Conservation (phyloP, 2,113 vertebrate genomes). For the Ailuropoda melanoleuca region DNA sequence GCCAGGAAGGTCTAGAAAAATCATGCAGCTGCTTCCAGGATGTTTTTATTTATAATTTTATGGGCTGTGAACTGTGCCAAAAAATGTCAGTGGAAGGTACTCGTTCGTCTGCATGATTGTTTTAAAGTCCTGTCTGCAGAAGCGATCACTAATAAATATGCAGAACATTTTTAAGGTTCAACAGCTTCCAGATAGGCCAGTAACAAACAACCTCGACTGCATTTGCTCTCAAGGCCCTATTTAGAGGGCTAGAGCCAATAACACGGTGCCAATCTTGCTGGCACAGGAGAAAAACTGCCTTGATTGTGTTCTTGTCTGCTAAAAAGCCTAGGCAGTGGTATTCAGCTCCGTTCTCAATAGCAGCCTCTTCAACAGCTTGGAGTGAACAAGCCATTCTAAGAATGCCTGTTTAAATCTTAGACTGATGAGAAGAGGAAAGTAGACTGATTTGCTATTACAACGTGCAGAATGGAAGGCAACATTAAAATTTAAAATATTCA, state of each 20-base stretch:
- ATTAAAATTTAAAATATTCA: constrained; percentile 18
- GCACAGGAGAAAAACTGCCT: constrained; percentile 11
- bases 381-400: background rate
- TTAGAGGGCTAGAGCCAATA: constrained; percentile 39
- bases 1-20: constrained; percentile 59
- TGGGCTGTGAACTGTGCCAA: constrained; percentile 52
- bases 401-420: background rate
- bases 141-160: constrained; percentile 71
- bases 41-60: constrained; percentile 75
- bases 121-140: constrained; percentile 62
- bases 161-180: constrained; percentile 71
- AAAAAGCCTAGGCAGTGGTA: background rate
- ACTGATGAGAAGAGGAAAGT: background rate
- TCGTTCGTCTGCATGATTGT: constrained; percentile 67
- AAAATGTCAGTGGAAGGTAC: constrained; percentile 67
- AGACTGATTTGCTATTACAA: background rate
- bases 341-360: constrained; percentile 23
- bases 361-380: background rate
- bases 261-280: constrained; percentile 55
- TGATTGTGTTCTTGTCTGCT: constrained; percentile 17
- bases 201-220: constrained; percentile 46
- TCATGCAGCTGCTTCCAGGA: constrained; percentile 59
- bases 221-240: constrained; percentile 47
- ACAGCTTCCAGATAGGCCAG: constrained; percentile 68
- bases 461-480: background rate